Percentiles rank a stretch among this genome's conserved stretches.
Evolutionary conservation across 64 coral and sea anemone genomes (phyloP).

Genomic region (Porites australiensis): DNA sequence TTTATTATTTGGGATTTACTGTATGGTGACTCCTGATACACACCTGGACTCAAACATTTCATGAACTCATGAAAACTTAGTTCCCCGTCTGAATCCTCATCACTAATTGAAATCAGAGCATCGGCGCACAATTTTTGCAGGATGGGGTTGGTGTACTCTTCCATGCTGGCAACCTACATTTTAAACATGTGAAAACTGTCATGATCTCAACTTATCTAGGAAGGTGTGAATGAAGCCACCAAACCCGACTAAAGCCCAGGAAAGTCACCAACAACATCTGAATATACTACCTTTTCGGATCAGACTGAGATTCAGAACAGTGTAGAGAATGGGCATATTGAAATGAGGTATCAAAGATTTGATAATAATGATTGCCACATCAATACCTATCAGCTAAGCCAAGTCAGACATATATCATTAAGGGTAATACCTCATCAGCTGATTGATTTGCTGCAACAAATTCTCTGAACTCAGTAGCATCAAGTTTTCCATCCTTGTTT

Average conservation of each 20-base stretch:
- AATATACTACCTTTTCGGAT: too few species aligned
- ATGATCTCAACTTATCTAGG: too few species aligned
- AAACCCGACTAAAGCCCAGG: too few species aligned
- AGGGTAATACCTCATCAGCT: constrained; percentile 10
- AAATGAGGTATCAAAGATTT: too few species aligned
- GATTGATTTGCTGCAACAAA: constrained; percentile 53
- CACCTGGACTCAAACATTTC: constrained; percentile 65
- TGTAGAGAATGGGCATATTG: too few species aligned
- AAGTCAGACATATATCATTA: not conserved
- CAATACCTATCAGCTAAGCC: too few species aligned
- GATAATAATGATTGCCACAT: too few species aligned
- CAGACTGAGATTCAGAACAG: too few species aligned
- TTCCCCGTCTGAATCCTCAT: constrained; percentile 59
- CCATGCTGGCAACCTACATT: constrained; percentile 15
- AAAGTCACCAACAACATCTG: too few species aligned
- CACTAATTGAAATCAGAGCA: constrained; percentile 59
- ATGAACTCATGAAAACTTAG: constrained; percentile 60
- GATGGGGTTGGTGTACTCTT: constrained; percentile 56
- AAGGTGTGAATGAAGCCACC: too few species aligned
- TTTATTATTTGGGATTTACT: not conserved
- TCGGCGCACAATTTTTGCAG: constrained; percentile 65
- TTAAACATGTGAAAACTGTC: not conserved
- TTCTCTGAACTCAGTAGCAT: constrained; percentile 43
- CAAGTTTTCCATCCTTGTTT: constrained; percentile 50
- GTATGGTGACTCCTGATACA: not conserved